Conservation (phyloP, 2,113 vertebrate species). For the Acanthisitta chloris region DNA sequence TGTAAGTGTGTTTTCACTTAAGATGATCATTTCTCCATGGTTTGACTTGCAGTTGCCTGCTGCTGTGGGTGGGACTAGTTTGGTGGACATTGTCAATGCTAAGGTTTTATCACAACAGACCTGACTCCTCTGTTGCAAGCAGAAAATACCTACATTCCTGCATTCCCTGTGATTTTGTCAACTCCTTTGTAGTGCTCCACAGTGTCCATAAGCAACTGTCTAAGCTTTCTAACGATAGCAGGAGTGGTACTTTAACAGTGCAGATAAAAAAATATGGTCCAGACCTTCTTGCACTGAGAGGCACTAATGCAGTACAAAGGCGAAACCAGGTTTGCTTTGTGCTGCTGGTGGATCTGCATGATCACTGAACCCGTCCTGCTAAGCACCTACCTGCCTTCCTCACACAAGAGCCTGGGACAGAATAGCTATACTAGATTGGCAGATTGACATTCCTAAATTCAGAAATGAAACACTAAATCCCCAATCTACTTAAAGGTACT, state of each 20-base stretch:
- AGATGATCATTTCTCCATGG: neutral
- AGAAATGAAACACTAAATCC: neutral
- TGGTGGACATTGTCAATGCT: neutral
- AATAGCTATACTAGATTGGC: neutral
- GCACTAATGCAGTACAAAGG: neutral
- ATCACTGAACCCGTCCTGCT: neutral
- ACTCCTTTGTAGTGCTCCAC: neutral
- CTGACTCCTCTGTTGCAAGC: neutral
- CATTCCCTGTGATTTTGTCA: neutral
- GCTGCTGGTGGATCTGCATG: neutral
- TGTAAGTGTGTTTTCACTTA: neutral
- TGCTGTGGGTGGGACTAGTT: neutral
- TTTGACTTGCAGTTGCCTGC: neutral
- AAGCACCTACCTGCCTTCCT: neutral
- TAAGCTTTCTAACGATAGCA: neutral
- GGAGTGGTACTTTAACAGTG: neutral
- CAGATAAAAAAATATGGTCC: neutral
- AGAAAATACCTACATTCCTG: neutral
- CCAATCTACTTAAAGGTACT: neutral
- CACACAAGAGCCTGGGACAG: accelerated
- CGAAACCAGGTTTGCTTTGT: neutral
- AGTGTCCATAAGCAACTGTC: neutral
- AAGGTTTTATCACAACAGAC: neutral
- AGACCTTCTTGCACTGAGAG: neutral
- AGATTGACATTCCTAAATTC: neutral